Evolutionary conservation across 2,797 vertebrate species (phyloP), one percentile per base, ranked within the genome.

Genomic region (Acanthurus tractus): DNA sequence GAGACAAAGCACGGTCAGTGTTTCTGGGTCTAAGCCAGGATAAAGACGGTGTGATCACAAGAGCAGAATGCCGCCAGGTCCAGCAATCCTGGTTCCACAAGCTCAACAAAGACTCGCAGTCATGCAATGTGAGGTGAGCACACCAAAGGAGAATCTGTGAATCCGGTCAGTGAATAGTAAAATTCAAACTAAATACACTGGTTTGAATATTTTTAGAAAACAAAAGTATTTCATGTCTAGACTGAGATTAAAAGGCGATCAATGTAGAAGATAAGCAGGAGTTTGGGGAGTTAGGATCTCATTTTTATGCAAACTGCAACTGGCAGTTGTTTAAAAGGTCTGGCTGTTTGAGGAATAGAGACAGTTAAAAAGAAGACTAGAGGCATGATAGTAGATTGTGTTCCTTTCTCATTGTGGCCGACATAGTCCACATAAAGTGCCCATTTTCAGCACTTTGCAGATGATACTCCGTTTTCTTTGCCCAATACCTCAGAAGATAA

Each of bases 21-120:
- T 99, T 98, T 88, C 88, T 96, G 78, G 92, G 95, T 18, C 91
- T 97, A 79, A 94, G 94, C 73, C 93, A 86, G 89, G 96, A 97
- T 70, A 91, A 89, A 0, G 96, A 97, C 0, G 93, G 90, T 0
- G 22, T 94, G 64, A 95, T 98, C 14, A 94, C 94, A 1, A 93
- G 94, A 46, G 90, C 90, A 0, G 97, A 98, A 86, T 96, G 95
- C 80, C 95, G 74, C 71, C 95, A 82, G 50, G 96, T 96, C 29
- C 97, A 95, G 88, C 94, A 96, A 56, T 86, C 94, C 53, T 99
- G 98, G 98, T 99, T 98, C 92, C 93, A 95, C 79, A 98, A 97
- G 87, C 95, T 89, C 78, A 96, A 90, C 61, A 95, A 96, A 86
- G 96, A 97, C 79, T 86, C 93, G 0, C 92, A 96, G n/a, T 98